Base-by-base conservation (phyloP, 2,113 vertebrate species). In the Monopterus albus region DNA sequence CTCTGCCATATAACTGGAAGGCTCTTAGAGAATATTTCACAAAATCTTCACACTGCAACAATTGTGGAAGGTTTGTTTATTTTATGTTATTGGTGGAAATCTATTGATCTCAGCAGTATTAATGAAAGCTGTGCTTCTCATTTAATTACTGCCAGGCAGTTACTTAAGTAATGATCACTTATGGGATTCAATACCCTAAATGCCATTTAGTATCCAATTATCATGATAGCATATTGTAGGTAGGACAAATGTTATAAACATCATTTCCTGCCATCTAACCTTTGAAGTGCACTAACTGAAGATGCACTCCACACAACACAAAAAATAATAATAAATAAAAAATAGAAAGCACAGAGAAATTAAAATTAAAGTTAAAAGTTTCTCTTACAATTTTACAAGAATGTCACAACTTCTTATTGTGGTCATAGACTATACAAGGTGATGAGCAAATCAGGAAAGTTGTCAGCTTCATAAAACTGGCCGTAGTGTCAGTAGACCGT, bases 131-230 rank as follows among this genome's bases (percentile, higher is more conserved):
- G 23, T 13, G 47, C 57, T 28, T 38, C 13, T 46, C 11, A 18
- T 20, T 56, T 46, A 46, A 63, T 72, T 46, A 55, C 55, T 39
- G 55, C 18, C n/a, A n/a, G n/a, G n/a, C 25, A 31, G 36, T 25
- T 38, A 47, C 1, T 50, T 50, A 50, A 40, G 18, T 39, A 31
- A 72, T 4, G 3, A 46, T 28, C 31, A 2, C 21, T 38, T 28
- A 38, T 14, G 18, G 20, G 14, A 50, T 29, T 38, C 46, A 1
- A 43, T 20, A 5, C 4, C 36, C 14, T 15, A n/a, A 52, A 36
- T 26, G 21, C 21, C n/a, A 12, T 62, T 62, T 61, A 26, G 28
- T 23, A 53, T 43, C 17, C 6, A 42, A 26, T 45, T 72, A 38
- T 26, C 9, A 43, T 43, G 15, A 20, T 35, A 31, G 9, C 47